These are phyloP conservation scores for Abrostola tripartita DNA, from an alignment of 2,888 invertebrate species.

Conservation along the genomic window DNA sequence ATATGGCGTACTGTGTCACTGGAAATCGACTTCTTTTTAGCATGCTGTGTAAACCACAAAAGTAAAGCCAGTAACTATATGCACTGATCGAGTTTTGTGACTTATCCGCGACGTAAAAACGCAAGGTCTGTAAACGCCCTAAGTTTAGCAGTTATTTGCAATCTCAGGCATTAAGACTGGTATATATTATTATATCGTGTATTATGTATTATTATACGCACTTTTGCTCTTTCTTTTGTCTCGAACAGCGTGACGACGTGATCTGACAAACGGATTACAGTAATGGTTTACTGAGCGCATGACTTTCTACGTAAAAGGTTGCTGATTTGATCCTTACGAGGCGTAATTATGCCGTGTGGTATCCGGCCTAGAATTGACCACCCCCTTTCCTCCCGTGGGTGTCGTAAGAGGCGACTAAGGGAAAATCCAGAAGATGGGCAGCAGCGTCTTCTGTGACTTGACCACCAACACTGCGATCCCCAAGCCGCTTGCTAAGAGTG, in stretches of 20 bases:
- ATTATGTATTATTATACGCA: slow-evolving; percentile 29
- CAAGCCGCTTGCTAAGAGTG: too few relatives aligned
- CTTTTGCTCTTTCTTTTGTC: slow-evolving; percentile 42
- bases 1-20: too few relatives aligned
- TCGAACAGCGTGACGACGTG: slow-evolving; percentile 15
- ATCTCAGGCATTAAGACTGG: slow-evolving; percentile 31
- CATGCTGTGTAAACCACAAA: too few relatives aligned
- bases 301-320: background rate
- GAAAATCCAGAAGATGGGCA: too few relatives aligned
- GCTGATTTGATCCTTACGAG: background rate
- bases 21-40: too few relatives aligned
- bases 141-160: slow-evolving; percentile 29
- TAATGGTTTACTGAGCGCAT: background rate
- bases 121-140: slow-evolving; percentile 4
- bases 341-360: too few relatives aligned
- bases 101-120: background rate
- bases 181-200: slow-evolving; percentile 13
- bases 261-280: background rate
- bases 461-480: too few relatives aligned
- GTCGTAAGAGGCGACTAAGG: too few relatives aligned
- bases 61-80: too few relatives aligned
- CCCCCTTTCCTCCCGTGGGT: too few relatives aligned
- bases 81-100: background rate
- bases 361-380: too few relatives aligned
- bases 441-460: too few relatives aligned